Base-by-base conservation (phyloP, 1,140 invertebrate genomes). In the Drosophila pseudoobscura region DNA sequence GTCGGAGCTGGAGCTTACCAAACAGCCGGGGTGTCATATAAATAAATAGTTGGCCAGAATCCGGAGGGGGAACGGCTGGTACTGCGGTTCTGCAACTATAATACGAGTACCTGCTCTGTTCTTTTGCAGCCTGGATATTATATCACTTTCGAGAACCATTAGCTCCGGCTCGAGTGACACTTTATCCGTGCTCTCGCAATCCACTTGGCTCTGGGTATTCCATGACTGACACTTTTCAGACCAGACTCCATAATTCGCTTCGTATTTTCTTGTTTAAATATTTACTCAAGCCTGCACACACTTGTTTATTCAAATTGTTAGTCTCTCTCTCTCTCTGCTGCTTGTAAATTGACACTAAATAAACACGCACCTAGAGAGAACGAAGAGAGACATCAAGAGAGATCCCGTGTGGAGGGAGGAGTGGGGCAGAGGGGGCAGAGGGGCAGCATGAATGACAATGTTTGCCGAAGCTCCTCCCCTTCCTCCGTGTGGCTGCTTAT, bases 241-340 rank as follows among this genome's bases (percentile, higher is more conserved):
- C 46, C 51, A 45, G 45, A 26, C 60, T 47, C 62, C 70, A 68
- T 59, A 84, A 51, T 84, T 73, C 78, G 49, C 64, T 73, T 65
- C 57, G 69, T 63, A 77, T 80, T 68, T 73, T 73, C 80, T 65
- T 80, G 58, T 69, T 80, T 85, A 80, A 80, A 84, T 85, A 84
- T 85, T 84, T 77, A 74, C 66, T 57, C 43, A 77, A 77, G 76
- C 76, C 52, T 76, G 80, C 72, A 76, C 72, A 11, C 35, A 69
- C 62, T 84, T 84, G 66, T 85, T 79, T 84, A 65, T 76, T 73
- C 65, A 76, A 68, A 41, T 57, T 55, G 45, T 41, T 43, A 46
- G 31, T 56, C 24, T 17, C 45, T 29, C 20, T 24, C 17, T 68
- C 9, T 69, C 58, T 7, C 29, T 74, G 58, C 57, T 74, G 73